Base-by-base conservation (phyloP, 1,140 invertebrate species). In the Drosophila varians region DNA sequence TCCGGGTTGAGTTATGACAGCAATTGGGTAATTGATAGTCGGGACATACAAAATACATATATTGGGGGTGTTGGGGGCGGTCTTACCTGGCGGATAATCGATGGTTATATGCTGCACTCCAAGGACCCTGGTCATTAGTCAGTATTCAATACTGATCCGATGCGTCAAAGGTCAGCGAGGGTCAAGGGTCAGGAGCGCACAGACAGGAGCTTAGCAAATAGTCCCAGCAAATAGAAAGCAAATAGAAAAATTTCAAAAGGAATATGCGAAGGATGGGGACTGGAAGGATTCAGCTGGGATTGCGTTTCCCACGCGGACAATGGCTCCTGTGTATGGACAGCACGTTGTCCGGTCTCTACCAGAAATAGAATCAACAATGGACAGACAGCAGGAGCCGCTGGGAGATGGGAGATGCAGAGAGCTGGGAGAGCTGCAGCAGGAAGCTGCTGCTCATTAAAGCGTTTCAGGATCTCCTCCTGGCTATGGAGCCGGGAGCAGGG, bases 181-280 rank as follows among this genome's bases (percentile, higher is more conserved):
- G 2, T 21, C 56, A 61, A 5, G 46, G 49, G 36, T 55, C 54
- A 7, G 6, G 3, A 19, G 34, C 21, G 8, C 4, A 60, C 49
- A 48, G 28, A 38, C 60, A 36, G 53, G 49, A 76, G 49, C 77
- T 74, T 70, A 53, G 77, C 48, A 76, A 80, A 80, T 52, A 82
- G 60, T 60, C 43, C 25, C 62, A 57, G 45, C 56, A 80, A 80
- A 72, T 61, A 73, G 54, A 79, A 79, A 58, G 53, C 53, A 43
- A 69, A 61, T 43, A 34, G 19, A 48, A 69, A 43, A 64, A 70
- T 21, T 38, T 55, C 25, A 7, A 21, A 6, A 21, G 14, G 1
- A 26, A 42, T 25, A 53, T 23, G 34, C 19, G 19, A 4, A 25
- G 16, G 19, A 5, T 4, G 14, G 12, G n/a, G 14, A 4, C 38